Conservation (phyloP, 1,140 invertebrate genomes). For the Macrotrachela quadricornifera region DNA sequence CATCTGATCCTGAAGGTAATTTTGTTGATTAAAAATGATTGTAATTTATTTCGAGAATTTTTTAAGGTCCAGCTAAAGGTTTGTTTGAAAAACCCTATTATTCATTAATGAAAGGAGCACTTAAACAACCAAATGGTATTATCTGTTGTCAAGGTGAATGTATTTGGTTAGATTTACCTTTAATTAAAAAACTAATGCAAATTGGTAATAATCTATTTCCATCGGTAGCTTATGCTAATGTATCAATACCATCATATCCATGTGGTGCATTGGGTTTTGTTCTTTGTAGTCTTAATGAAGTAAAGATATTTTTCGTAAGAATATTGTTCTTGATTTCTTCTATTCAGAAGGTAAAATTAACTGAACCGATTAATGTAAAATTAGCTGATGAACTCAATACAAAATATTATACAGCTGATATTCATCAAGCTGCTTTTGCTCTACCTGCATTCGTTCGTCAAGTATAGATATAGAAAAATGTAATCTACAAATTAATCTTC, state of each 20-base stretch:
- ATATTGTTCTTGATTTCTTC: background rate
- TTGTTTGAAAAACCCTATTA: conserved; percentile 65
- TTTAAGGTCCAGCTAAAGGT: conserved; percentile 45
- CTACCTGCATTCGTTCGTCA: conserved; percentile 57
- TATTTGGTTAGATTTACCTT: conserved; percentile 58
- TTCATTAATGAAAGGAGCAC: conserved; percentile 53
- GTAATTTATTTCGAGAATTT: too few species aligned
- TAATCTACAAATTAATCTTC: too few species aligned
- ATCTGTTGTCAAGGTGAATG: conserved; percentile 73
- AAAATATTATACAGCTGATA: conserved; percentile 58
- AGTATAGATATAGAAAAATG: too few species aligned
- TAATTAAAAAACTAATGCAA: conserved; percentile 50
- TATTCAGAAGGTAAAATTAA: conserved; percentile 42
- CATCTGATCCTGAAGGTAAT: conserved; percentile 80
- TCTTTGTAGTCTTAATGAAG: conserved; percentile 44
- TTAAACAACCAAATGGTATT: conserved; percentile 62
- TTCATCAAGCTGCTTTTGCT: conserved; percentile 63
- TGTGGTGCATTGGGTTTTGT: conserved; percentile 84
- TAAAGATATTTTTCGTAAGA: too few species aligned
- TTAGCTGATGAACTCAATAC: conserved; percentile 49
- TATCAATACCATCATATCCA: conserved; percentile 77
- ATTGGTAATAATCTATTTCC: conserved; percentile 55
- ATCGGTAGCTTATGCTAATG: conserved; percentile 50
- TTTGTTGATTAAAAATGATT: too few species aligned
- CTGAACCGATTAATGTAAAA: conserved; percentile 43